phyloP scores from a whole-genome alignment of 2,888 invertebrate species.

The Lasioglossum oenotherae region DNA sequence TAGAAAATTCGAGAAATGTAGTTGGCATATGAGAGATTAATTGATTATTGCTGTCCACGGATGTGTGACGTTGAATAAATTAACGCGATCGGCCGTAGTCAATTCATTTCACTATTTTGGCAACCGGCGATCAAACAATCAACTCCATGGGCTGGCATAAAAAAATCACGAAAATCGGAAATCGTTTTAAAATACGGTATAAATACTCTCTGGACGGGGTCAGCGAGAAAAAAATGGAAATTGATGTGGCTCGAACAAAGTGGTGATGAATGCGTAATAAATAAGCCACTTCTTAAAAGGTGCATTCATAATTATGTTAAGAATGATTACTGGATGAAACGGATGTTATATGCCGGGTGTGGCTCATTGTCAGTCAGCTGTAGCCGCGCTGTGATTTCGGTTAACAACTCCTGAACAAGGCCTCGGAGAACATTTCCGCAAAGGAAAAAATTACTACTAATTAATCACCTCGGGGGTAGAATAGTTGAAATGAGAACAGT shows the following conservation, averaged over 20 bases:
- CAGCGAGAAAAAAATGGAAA: not conserved
- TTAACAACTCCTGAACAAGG: too few species aligned
- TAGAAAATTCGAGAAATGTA: conserved; percentile 11
- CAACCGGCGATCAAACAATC: not conserved
- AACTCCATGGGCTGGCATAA: not conserved
- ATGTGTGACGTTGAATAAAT: not conserved
- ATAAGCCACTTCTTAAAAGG: not conserved
- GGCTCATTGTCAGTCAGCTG: too few species aligned
- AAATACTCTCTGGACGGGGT: not conserved
- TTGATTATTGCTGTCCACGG: conserved; percentile 10
- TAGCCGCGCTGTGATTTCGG: too few species aligned
- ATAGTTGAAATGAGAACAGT: not conserved
- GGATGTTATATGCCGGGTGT: too few species aligned
- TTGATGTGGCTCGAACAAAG: not conserved
- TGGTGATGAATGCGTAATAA: not conserved
- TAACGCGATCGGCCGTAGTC: not conserved
- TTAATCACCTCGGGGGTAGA: too few species aligned
- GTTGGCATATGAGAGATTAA: not conserved
- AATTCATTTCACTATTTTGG: not conserved
- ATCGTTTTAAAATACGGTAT: not conserved
- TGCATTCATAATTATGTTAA: not conserved
- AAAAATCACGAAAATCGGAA: not conserved
- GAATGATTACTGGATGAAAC: not conserved
- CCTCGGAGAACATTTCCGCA: too few species aligned
- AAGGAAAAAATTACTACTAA: too few species aligned